Evolutionary conservation across 64 coral and sea anemone species (phyloP).

Genomic region (Dendronephthya gigantea): DNA sequence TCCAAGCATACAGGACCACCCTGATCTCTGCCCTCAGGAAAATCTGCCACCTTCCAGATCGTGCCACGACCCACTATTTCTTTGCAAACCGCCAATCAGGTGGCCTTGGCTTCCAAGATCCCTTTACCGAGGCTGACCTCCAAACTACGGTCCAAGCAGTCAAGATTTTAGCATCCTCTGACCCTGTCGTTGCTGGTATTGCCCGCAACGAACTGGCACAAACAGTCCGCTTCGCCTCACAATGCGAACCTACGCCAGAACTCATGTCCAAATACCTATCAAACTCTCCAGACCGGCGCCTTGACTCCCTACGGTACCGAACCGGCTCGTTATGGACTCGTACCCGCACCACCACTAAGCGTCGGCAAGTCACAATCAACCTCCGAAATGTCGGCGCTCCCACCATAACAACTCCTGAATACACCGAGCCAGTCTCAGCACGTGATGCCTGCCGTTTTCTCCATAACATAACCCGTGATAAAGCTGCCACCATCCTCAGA

Average conservation of each 20-base stretch:
- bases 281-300: neutral
- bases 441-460: neutral
- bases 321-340: neutral
- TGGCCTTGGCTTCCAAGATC: conserved; percentile 15
- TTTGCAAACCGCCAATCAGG: neutral
- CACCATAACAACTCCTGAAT: neutral
- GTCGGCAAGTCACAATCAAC: neutral
- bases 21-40: neutral
- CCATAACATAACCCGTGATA: neutral
- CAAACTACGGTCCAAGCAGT: conserved; percentile 13
- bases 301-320: neutral
- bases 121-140: neutral
- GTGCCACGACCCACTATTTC: neutral
- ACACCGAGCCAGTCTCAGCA: neutral
- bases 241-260: neutral
- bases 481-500: no score
- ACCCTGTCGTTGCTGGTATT: neutral
- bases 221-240: neutral
- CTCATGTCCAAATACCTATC: neutral
- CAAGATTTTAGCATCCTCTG: conserved; percentile 4
- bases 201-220: neutral
- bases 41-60: conserved; percentile 2
- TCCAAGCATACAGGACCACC: neutral
- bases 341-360: neutral
- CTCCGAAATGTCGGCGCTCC: neutral